Evolutionary conservation across 2,888 invertebrate genomes (phyloP).

Genomic region (Ceraclea dissimilis): DNA sequence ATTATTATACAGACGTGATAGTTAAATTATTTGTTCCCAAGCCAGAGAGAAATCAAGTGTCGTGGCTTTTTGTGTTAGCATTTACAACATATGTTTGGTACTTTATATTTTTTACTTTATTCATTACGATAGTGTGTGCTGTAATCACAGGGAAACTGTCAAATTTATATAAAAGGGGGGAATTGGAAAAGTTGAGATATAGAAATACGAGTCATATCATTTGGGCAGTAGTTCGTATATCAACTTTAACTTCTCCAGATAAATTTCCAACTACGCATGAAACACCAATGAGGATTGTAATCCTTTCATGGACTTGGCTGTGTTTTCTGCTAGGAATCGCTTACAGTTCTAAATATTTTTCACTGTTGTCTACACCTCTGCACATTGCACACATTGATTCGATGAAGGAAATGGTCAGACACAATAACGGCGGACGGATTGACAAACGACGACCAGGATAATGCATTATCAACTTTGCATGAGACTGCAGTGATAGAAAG

Average conservation of each 20-base stretch:
- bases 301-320: constrained; percentile 9
- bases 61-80: background rate
- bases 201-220: background rate
- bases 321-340: constrained; percentile 8
- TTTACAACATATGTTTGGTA: background rate
- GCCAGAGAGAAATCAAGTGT: background rate
- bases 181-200: background rate
- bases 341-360: constrained; percentile 13
- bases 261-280: constrained; percentile 9
- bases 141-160: constrained; percentile 1
- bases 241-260: constrained; percentile 8
- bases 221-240: constrained; percentile 10
- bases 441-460: background rate
- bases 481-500: background rate
- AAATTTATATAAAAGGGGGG: background rate
- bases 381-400: constrained; percentile 6
- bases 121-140: background rate
- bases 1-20: background rate
- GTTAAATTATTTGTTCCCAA: background rate
- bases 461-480: background rate
- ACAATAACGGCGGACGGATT: background rate
- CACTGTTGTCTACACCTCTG: constrained; percentile 7
- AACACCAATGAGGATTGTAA: constrained; percentile 8
- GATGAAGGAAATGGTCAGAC: constrained; percentile 8
- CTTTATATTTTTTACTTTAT: background rate